Evolutionary conservation across 2,888 invertebrate genomes (phyloP), one percentile per base, ranked within the genome.

Genomic region (Amblyjoppa fuscipennis): DNA sequence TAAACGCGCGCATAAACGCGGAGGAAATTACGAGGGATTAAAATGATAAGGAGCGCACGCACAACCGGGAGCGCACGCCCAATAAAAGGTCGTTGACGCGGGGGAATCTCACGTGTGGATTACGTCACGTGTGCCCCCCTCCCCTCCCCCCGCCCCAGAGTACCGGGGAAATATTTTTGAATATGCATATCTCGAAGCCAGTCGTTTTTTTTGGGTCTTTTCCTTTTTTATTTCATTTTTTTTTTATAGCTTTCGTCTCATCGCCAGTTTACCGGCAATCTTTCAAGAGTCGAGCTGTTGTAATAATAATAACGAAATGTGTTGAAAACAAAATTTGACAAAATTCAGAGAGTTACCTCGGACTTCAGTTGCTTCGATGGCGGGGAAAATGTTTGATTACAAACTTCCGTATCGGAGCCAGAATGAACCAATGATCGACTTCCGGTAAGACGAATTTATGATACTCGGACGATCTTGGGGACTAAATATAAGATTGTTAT

Each of bases 61-160:
- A 83, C 85, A 80, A 56, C 73, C 64, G 64, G 66, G 49, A 66
- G 59, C 61, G 78, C 84, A 79, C 78, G 85, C 84, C 89, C 89
- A 89, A 90, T 90, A 89, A 90, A 89, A 89, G 91, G 90, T 91
- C 92, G 87, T 90, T 90, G 90, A 90, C 92, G 87, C 88, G 71
- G 56, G 61, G 41, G 51, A 25, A 59, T 49, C 64, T 61, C 64
- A 31, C 64, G 68, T 59, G 68, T 66, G 49, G 25, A 53, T 84
- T 73, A 81, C 82, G 84, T 83, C 81, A 74, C 71, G 74, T 41
- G 53, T 34, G 70, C 41, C 41, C 11, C 11, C 82, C 70, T 81
- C 34, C 34, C 34, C 34, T 6, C 34, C 6, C 34, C 34, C 31
- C 38, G 9, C 9, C 38, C 38, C 38, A 34, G 49, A 41, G 49